Evolutionary conservation across 2,888 invertebrate species (phyloP), one percentile per base, ranked within the genome.

Genomic region (Ectemnius cavifrons): DNA sequence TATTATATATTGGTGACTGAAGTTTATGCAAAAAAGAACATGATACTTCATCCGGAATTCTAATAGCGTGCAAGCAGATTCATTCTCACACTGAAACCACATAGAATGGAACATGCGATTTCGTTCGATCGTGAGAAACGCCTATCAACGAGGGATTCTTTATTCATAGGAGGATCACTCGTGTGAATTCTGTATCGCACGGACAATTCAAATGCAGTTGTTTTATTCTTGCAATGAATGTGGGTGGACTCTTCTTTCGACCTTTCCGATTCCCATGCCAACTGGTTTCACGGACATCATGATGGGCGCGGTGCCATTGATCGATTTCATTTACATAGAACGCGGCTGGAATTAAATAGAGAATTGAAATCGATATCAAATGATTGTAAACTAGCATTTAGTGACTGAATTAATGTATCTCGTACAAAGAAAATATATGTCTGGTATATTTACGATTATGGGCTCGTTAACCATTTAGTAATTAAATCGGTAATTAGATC

Each of bases 251-350:
- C 65, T 63, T 72, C 63, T 75, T 66, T 63, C 62, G 28, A 67
- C 70, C 67, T 68, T 65, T 65, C 45, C 63, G 71, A 65, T 57
- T 81, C 78, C 61, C 78, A 73, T 67, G 77, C 46, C 49, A 63
- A 52, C 49, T 11, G 5, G 63, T 68, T 81, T 78, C 77, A 77
- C 67, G 77, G 77, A 72, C 59, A 72, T 67, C 77, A 71, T 63
- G 76, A 71, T 71, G 37, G 37, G 37, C 37, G 37, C 37, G 37
- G 37, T 37, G 37, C 37, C 37, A 37, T 4, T 37, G 37, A 37
- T 37, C 37, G 37, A 6, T 37, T 37, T 37, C 37, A 37, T 37
- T 37, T 11, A 6, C 5, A 37, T 37, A 11, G 37, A 6, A 6
- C 37, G 2, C 11, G 37, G 8, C 8, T 37, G 8, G 37, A 37